Conservation (phyloP, 2,113 vertebrate genomes). For the Gymnogyps californianus region DNA sequence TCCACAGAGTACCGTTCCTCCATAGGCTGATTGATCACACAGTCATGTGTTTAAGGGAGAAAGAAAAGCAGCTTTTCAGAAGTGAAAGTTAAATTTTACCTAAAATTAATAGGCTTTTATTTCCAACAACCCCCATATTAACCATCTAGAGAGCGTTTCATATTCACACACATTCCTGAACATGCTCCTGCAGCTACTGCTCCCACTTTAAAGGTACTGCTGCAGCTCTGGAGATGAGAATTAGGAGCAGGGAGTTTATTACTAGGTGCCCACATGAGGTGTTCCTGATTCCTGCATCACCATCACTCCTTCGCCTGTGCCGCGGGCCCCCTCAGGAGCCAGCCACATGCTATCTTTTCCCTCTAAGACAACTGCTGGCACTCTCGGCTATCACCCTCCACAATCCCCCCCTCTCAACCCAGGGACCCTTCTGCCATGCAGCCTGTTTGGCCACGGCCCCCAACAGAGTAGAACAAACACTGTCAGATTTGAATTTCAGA, state of each 20-base stretch:
- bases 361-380: neutral
- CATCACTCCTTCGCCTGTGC: neutral
- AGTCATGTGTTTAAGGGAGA: neutral
- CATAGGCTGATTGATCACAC: neutral
- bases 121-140: neutral
- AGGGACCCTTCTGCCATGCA: neutral
- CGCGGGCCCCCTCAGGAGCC: neutral
- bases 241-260: neutral
- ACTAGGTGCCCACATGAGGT: neutral
- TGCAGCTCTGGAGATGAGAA: neutral
- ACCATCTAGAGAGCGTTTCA: neutral
- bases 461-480: accelerated
- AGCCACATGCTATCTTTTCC: neutral
- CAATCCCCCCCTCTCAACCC: neutral
- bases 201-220: neutral
- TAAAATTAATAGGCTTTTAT: neutral
- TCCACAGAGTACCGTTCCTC: neutral
- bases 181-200: neutral
- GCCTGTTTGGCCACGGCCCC: accelerated
- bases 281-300: neutral
- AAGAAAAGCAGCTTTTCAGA: neutral
- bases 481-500: neutral
- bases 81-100: neutral
- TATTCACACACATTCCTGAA: neutral
- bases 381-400: neutral